Evolutionary conservation across 2,797 vertebrate genomes (phyloP).

Genomic region (Microctenopoma steveboyesi): DNA sequence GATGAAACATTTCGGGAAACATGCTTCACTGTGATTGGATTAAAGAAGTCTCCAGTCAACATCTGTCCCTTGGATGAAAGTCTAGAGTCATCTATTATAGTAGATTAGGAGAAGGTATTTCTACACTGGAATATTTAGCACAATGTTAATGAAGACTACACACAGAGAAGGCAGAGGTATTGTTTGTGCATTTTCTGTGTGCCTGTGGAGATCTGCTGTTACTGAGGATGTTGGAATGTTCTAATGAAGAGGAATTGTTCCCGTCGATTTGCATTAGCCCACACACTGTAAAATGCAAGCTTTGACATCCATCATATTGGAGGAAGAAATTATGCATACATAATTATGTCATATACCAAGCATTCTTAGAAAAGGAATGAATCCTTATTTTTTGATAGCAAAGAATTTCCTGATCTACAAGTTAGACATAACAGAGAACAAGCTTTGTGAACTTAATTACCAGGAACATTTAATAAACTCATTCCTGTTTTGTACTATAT

Average conservation of each 20-base stretch:
- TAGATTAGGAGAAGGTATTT: slow-evolving; percentile 15
- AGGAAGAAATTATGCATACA: slow-evolving; percentile 77
- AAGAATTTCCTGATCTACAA: slow-evolving; percentile 34
- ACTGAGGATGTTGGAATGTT: slow-evolving; percentile 43
- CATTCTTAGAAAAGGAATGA: slow-evolving; percentile 62
- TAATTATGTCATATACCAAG: slow-evolving; percentile 71
- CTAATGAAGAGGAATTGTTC: slow-evolving; percentile 82
- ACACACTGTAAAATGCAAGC: slow-evolving; percentile 59
- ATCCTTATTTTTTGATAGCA: slow-evolving; percentile 44
- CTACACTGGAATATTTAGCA: not conserved
- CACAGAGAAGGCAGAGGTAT: slow-evolving; percentile 9
- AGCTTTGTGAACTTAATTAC: slow-evolving; percentile 12
- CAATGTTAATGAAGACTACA: slow-evolving; percentile 54
- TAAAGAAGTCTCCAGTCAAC: slow-evolving; percentile 39
- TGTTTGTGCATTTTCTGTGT: slow-evolving; percentile 9
- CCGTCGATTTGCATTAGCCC: slow-evolving; percentile 72
- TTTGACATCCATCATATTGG: slow-evolving; percentile 81
- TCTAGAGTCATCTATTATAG: slow-evolving; percentile 3
- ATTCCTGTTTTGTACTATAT: slow-evolving; percentile 3
- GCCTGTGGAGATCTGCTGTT: slow-evolving; percentile 37
- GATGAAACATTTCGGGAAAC: slow-evolving; percentile 57
- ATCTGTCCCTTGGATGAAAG: slow-evolving; percentile 43
- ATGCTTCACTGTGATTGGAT: slow-evolving; percentile 46
- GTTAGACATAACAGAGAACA: slow-evolving; percentile 31
- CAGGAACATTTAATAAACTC: slow-evolving; percentile 8